Percentiles rank a stretch among this genome's conserved stretches.
Evolutionary conservation across 2,888 invertebrate genomes (phyloP).

Genomic region (Macrophya annulata): DNA sequence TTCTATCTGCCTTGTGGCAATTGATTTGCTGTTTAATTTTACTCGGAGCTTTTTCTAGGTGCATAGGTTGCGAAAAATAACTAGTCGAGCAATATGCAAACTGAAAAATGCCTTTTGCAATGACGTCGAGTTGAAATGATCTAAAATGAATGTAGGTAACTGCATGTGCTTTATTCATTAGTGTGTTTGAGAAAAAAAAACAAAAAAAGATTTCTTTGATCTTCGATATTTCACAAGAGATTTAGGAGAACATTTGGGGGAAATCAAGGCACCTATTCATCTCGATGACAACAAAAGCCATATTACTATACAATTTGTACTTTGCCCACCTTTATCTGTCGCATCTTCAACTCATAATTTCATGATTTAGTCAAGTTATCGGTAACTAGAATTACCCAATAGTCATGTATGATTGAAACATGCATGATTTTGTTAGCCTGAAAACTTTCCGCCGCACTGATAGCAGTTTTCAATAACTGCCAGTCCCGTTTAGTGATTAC

Average conservation of each 20-base stretch:
- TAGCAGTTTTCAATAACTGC: slow-evolving; percentile 27
- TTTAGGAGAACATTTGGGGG: not conserved
- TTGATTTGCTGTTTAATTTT: not conserved
- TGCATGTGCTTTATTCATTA: not conserved
- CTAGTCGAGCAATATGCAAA: not conserved
- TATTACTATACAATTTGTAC: slow-evolving; percentile 34
- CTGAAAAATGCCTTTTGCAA: slow-evolving; percentile 3
- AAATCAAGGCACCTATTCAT: slow-evolving; percentile 4
- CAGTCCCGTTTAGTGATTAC: slow-evolving; percentile 21
- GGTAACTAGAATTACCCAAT: slow-evolving; percentile 19
- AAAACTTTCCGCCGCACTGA: slow-evolving; percentile 5
- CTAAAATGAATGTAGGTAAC: not conserved
- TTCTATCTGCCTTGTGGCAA: not conserved
- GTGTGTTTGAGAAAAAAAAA: not conserved
- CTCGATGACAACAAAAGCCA: not conserved
- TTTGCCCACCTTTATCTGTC: slow-evolving; percentile 26
- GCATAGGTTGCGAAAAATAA: not conserved
- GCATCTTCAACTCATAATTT: slow-evolving; percentile 29
- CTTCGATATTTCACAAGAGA: not conserved
- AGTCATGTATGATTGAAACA: slow-evolving; percentile 35
- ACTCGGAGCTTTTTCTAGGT: slow-evolving; percentile 44
- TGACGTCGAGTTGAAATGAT: not conserved
- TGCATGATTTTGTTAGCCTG: slow-evolving; percentile 26
- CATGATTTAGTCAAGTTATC: slow-evolving; percentile 21
- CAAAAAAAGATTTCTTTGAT: not conserved